These are phyloP conservation scores for Caenorhabditis panamensis DNA, from an alignment of 2,888 invertebrate species.

Conservation along the genomic window DNA sequence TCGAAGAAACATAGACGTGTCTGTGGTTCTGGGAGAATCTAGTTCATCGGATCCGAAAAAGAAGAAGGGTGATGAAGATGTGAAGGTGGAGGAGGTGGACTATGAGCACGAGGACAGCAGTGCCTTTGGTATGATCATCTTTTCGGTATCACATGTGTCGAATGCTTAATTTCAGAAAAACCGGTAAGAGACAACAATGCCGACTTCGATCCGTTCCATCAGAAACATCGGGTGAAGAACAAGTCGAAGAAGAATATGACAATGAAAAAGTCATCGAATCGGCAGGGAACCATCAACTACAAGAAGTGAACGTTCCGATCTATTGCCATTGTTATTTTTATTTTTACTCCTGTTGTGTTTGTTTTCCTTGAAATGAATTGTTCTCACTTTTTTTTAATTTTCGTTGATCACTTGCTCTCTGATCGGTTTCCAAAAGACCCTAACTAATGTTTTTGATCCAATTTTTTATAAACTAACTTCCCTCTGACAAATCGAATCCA, in stretches of 20 bases:
- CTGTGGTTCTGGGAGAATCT: conserved; percentile 46
- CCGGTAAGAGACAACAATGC: conserved; percentile 34
- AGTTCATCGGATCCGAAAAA: conserved; percentile 31
- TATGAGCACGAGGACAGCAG: conserved; percentile 51
- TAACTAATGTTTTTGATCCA: not conserved
- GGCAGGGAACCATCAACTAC: conserved; percentile 61
- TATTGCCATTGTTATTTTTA: not conserved
- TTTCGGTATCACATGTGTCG: too few relatives aligned
- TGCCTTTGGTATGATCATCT: conserved; percentile 50
- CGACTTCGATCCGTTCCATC: conserved; percentile 66
- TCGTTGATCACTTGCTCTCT: too few relatives aligned
- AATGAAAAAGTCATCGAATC: conserved; percentile 59
- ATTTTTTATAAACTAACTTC: not conserved
- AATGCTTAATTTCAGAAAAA: conserved; percentile 53
- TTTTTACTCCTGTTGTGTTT: conserved; percentile 24
- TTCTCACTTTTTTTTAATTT: not conserved
- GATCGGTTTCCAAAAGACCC: not conserved
- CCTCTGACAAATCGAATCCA: not conserved
- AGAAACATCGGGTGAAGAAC: conserved; percentile 57
- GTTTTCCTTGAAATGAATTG: conserved; percentile 34
- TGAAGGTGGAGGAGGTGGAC: conserved; percentile 59
- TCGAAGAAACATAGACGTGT: conserved; percentile 43
- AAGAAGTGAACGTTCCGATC: conserved; percentile 18
- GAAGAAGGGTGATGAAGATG: conserved; percentile 26
- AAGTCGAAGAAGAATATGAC: conserved; percentile 47